phyloP scores from a whole-genome alignment of 2,888 invertebrate genomes.

The Brenthis hecate region DNA sequence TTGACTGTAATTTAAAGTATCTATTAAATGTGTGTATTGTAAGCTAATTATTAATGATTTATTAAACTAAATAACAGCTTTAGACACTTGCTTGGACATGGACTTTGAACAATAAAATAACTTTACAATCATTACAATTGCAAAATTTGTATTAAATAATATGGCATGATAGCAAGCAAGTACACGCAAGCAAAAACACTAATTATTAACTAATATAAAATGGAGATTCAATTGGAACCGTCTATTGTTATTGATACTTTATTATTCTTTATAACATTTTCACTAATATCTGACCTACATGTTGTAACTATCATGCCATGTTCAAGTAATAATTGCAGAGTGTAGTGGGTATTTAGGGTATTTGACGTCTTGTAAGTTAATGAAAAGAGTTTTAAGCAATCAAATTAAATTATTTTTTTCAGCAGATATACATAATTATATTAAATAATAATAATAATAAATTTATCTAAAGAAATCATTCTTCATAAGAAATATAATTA shows the following conservation, averaged over 20 bases:
- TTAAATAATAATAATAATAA: no score
- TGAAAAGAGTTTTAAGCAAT: no score
- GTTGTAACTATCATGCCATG: conserved; percentile 11
- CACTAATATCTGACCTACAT: neutral
- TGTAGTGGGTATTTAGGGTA: neutral
- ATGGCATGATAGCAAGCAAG: conserved; percentile 15
- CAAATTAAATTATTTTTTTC: no score
- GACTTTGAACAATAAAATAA: neutral
- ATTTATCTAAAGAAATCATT: no score
- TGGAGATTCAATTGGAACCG: conserved; percentile 14
- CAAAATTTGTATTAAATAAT: neutral
- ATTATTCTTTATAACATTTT: conserved; percentile 7
- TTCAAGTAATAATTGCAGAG: neutral
- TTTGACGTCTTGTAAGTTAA: conserved; percentile 7
- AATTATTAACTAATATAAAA: neutral
- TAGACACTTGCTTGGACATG: conserved; percentile 3
- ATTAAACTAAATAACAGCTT: conserved; percentile 48
- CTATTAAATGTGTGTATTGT: conserved; percentile 25
- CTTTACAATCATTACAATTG: neutral
- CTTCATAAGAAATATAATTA: no score
- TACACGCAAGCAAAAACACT: neutral
- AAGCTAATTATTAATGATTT: conserved; percentile 35
- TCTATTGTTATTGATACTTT: neutral
- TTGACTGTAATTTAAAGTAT: conserved; percentile 51
- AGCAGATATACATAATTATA: no score